Percentiles rank a stretch among this genome's conserved stretches.
phyloP scores from a whole-genome alignment of 1,140 invertebrate species.

The Trigoniulus corallinus region DNA sequence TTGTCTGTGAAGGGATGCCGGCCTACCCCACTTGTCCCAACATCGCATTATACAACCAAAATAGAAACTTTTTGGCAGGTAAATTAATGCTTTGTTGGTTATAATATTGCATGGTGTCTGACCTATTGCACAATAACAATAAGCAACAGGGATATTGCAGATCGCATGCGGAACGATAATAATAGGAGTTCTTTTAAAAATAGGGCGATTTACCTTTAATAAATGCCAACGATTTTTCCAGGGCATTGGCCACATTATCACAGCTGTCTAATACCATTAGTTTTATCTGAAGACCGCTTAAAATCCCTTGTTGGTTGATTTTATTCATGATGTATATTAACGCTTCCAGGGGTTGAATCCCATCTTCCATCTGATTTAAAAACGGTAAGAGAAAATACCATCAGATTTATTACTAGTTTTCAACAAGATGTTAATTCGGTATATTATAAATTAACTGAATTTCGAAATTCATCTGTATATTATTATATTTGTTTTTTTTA shows the following conservation, averaged over 20 bases:
- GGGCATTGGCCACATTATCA: slow-evolving; percentile 31
- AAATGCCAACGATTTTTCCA: slow-evolving; percentile 35
- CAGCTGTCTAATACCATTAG: slow-evolving; percentile 32
- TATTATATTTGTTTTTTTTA: not conserved
- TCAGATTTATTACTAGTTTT: not conserved
- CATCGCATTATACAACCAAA: too few relatives aligned
- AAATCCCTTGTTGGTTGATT: slow-evolving; percentile 30
- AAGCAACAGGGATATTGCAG: too few relatives aligned
- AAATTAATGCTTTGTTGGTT: too few relatives aligned
- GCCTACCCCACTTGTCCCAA: too few relatives aligned
- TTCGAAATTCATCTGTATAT: not conserved
- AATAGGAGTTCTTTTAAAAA: slow-evolving; percentile 2
- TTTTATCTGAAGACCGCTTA: slow-evolving; percentile 33
- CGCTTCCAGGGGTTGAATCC: slow-evolving; percentile 37
- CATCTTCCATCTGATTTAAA: slow-evolving; percentile 28
- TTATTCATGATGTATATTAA: slow-evolving; percentile 34
- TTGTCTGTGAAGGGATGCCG: too few relatives aligned
- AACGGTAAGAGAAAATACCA: slow-evolving; percentile 1
- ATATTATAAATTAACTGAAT: not conserved
- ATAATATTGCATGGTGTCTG: too few relatives aligned
- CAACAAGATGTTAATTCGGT: not conserved
- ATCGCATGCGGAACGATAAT: too few relatives aligned
- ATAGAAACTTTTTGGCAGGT: too few relatives aligned
- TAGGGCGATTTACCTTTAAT: slow-evolving; percentile 29
- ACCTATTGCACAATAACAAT: too few relatives aligned